phyloP scores from a whole-genome alignment of 2,888 invertebrate genomes.

The Cistogaster globosa region DNA sequence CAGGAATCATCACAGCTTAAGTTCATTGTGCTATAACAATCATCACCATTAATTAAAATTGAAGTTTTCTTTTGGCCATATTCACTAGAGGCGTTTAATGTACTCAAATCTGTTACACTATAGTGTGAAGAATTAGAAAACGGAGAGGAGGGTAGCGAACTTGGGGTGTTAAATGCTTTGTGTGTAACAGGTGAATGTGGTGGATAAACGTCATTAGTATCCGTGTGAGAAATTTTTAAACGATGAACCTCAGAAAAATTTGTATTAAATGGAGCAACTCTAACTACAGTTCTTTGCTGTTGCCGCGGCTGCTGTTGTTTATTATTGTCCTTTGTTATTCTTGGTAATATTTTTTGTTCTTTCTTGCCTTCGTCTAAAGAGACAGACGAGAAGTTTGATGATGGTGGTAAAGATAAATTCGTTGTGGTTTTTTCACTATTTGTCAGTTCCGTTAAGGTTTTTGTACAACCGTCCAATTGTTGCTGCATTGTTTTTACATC shows the following conservation, averaged over 20 bases:
- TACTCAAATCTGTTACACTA: slow-evolving; percentile 62
- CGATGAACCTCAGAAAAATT: slow-evolving; percentile 83
- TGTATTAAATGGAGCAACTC: slow-evolving; percentile 83
- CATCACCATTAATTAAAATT: slow-evolving; percentile 89
- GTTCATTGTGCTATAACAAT: slow-evolving; percentile 90
- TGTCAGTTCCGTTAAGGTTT: slow-evolving; percentile 51
- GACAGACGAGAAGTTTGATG: slow-evolving; percentile 2
- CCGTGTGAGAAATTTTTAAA: slow-evolving; percentile 85
- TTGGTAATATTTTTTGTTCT: slow-evolving; percentile 37
- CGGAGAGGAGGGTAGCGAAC: slow-evolving; percentile 18
- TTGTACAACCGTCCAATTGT: slow-evolving; percentile 62
- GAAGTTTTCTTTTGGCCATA: slow-evolving; percentile 86
- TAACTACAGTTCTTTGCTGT: slow-evolving; percentile 83
- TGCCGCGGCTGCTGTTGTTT: slow-evolving; percentile 52
- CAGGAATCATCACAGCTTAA: slow-evolving; percentile 85
- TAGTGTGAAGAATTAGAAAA: slow-evolving; percentile 61
- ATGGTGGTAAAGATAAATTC: slow-evolving; percentile 30
- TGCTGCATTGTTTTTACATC: slow-evolving; percentile 52
- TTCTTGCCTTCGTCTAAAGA: slow-evolving; percentile 10
- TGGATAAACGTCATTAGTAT: slow-evolving; percentile 79
- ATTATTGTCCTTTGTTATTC: background rate
- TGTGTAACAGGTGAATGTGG: slow-evolving; percentile 49
- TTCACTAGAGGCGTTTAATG: slow-evolving; percentile 64
- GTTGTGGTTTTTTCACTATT: slow-evolving; percentile 30
- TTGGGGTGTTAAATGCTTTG: slow-evolving; percentile 73